phyloP scores from a whole-genome alignment of 2,888 invertebrate genomes.

The Phyllotreta striolata region DNA sequence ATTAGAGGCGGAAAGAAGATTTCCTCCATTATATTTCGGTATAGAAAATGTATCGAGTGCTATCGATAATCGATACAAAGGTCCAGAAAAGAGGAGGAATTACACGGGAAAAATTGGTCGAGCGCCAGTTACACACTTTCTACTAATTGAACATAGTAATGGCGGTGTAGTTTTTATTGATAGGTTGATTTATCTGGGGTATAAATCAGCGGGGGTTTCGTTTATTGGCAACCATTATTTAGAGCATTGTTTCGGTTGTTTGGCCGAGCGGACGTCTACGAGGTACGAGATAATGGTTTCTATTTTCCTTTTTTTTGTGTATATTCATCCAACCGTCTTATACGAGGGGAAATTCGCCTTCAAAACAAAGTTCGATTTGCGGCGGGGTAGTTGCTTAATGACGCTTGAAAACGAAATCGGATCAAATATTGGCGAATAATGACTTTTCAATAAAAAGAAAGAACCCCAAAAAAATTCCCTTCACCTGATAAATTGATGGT shows the following conservation, averaged over 20 bases:
- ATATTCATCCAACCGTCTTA: constrained; percentile 15
- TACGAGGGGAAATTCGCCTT: constrained; percentile 5
- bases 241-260: constrained; percentile 29
- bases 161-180: constrained; percentile 30
- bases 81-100: too few relatives aligned
- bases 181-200: constrained; percentile 29
- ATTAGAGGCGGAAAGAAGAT: too few relatives aligned
- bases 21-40: too few relatives aligned
- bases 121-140: constrained; percentile 24
- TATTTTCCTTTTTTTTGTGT: constrained; percentile 13
- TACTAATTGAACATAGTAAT: constrained; percentile 28
- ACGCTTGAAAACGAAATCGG: constrained; percentile 4
- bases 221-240: constrained; percentile 35
- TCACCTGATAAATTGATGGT: too few relatives aligned
- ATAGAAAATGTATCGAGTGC: too few relatives aligned
- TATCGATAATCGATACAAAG: too few relatives aligned
- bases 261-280: constrained; percentile 21
- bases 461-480: background rate
- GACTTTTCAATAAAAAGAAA: background rate
- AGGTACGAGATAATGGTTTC: constrained; percentile 30
- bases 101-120: background rate
- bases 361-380: constrained; percentile 27
- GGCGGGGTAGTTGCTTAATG: constrained; percentile 8
- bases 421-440: constrained; percentile 1
- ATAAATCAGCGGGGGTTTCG: constrained; percentile 31